A percentile compares a stretch with the other conserved stretches of the same genome.
Evolutionary conservation across 1,140 invertebrate species (phyloP).

Genomic region (Brachionus calyciflorus): DNA sequence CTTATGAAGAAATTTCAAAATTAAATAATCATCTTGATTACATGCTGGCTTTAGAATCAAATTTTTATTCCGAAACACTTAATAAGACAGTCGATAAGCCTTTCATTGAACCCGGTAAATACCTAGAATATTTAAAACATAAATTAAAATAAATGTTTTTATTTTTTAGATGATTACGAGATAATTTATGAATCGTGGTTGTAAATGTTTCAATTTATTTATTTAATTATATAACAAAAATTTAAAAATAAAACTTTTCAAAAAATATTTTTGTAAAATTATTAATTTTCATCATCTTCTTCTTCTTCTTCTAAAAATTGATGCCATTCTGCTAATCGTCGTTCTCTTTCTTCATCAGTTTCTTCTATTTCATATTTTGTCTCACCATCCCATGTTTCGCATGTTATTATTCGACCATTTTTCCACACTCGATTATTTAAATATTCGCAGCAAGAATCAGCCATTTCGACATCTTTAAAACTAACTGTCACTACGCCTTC

Average conservation of each 20-base stretch:
- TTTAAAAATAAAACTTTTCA: neutral
- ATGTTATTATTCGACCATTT: slow-evolving; percentile 39
- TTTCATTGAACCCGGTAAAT: slow-evolving; percentile 12
- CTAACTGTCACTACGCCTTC: slow-evolving; percentile 36
- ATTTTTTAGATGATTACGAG: slow-evolving; percentile 22
- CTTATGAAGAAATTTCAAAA: neutral
- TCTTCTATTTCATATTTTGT: slow-evolving; percentile 42
- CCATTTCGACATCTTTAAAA: slow-evolving; percentile 37
- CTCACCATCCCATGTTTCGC: slow-evolving; percentile 44
- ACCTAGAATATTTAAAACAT: neutral
- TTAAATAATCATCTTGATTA: neutral
- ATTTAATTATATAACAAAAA: neutral
- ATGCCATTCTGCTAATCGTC: slow-evolving; percentile 36
- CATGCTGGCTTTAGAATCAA: neutral
- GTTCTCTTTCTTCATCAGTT: slow-evolving; percentile 21
- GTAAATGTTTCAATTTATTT: neutral
- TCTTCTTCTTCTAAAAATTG: slow-evolving; percentile 8
- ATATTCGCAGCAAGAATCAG: slow-evolving; percentile 46
- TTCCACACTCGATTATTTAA: slow-evolving; percentile 45
- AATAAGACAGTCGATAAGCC: neutral
- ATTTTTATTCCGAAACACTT: neutral
- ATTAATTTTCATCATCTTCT: neutral
- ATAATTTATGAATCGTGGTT: neutral
- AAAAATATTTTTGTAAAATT: neutral
- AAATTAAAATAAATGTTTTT: neutral